A percentile compares a stretch with the other conserved stretches of the same genome.
Conservation (phyloP, 2,113 vertebrate genomes). For the Alligator mississippiensis region DNA sequence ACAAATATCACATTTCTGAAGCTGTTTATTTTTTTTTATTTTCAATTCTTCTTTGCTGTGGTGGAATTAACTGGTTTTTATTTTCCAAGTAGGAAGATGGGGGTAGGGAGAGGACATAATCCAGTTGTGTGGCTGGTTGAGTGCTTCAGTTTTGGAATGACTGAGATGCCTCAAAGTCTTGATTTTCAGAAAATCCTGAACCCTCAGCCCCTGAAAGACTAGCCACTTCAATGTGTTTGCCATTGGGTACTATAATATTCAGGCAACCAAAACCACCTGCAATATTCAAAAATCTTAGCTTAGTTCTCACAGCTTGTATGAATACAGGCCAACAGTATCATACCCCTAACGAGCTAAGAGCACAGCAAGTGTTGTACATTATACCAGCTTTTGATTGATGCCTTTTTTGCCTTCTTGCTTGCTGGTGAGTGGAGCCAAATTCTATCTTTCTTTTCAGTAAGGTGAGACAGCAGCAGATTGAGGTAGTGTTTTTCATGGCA, state of each 20-base stretch:
- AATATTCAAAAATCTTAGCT: neutral
- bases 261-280: neutral
- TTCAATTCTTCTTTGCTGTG: neutral
- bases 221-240: neutral
- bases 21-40: neutral
- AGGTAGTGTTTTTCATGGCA: neutral
- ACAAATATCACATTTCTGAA: neutral
- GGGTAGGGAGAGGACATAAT: no score
- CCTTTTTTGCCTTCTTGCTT: neutral
- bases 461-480: neutral
- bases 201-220: neutral
- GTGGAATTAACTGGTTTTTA: accelerated
- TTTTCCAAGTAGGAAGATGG: neutral
- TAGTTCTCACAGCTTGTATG: neutral
- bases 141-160: neutral
- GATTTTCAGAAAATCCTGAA: neutral
- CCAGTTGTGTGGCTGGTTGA: neutral
- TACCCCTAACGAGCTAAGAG: neutral
- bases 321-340: neutral
- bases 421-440: conserved; percentile 14
- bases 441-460: conserved; percentile 27
- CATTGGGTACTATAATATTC: neutral
- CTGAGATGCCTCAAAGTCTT: neutral
- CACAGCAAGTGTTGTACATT: neutral
- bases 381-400: conserved; percentile 30